These are phyloP conservation scores for Limnothrissa miodon DNA, from an alignment of 2,113 vertebrate species.

Conservation along the genomic window DNA sequence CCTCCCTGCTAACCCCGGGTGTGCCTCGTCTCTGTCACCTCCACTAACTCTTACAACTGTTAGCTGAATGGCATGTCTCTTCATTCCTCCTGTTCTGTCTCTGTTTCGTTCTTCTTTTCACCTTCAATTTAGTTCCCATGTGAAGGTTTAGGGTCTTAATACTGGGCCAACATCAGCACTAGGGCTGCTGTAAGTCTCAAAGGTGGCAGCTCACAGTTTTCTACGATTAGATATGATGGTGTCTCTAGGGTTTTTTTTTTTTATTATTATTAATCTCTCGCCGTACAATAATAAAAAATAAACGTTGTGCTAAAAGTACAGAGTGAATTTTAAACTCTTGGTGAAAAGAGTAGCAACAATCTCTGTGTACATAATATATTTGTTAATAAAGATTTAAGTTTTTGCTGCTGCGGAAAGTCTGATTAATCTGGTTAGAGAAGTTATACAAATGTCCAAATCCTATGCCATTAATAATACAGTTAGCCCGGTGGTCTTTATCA, in stretches of 20 bases:
- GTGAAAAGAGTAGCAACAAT: neutral
- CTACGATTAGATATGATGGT: neutral
- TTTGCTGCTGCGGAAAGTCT: neutral
- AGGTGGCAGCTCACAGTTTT: neutral
- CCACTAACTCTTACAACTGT: conserved; percentile 84
- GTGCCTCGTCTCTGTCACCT: conserved; percentile 66
- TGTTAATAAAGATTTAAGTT: neutral
- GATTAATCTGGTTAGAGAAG: neutral
- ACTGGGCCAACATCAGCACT: neutral
- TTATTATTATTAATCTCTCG: neutral
- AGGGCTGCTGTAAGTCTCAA: neutral
- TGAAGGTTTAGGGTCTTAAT: neutral
- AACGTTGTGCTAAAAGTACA: too few relatives aligned
- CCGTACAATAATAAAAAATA: too few relatives aligned
- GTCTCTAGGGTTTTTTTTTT: neutral
- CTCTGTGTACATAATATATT: neutral
- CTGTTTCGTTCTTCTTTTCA: neutral
- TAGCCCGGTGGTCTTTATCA: neutral
- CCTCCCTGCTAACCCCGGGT: conserved; percentile 83
- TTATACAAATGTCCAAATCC: neutral
- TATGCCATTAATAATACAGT: neutral
- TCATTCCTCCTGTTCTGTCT: neutral
- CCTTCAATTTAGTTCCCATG: neutral
- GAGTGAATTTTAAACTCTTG: neutral
- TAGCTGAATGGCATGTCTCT: conserved; percentile 58